Conservation (phyloP, 2,113 vertebrate genomes). For the Myotis yumanensis region DNA sequence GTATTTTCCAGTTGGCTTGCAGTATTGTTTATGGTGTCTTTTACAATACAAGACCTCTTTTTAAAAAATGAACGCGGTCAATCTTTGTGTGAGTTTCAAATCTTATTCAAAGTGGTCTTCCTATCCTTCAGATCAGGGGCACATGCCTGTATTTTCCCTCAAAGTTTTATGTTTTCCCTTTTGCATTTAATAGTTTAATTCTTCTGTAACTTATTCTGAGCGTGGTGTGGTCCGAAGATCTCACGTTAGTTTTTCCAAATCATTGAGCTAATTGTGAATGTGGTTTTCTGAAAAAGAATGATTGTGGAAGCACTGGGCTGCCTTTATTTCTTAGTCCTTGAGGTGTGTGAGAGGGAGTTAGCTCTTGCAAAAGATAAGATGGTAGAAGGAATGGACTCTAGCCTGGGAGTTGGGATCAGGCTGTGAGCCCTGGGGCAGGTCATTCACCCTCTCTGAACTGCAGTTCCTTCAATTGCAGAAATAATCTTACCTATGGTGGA, state of each 20-base stretch:
- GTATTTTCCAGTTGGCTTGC: background rate
- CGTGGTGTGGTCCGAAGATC: background rate
- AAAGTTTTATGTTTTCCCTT: background rate
- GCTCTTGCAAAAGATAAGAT: background rate
- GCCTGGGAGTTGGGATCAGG: background rate
- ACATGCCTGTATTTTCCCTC: background rate
- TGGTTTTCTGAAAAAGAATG: background rate
- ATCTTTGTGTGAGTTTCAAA: background rate
- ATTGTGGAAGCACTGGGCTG: accelerated
- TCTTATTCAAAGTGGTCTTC: background rate
- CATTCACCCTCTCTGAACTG: background rate
- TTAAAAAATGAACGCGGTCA: background rate
- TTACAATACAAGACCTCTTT: background rate
- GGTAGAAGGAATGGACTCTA: background rate
- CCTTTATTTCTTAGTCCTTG: background rate
- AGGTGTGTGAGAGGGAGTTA: background rate
- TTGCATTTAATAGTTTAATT: background rate
- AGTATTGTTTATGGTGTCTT: background rate
- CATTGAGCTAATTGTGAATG: background rate
- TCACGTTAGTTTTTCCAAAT: background rate
- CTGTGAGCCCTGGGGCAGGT: background rate
- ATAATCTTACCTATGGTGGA: background rate
- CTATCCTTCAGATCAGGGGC: background rate
- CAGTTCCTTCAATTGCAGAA: background rate
- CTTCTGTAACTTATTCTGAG: background rate